A percentile compares a stretch with the other conserved stretches of the same genome.
Conservation (phyloP, 2,888 invertebrate species). For the Xylota segnis region DNA sequence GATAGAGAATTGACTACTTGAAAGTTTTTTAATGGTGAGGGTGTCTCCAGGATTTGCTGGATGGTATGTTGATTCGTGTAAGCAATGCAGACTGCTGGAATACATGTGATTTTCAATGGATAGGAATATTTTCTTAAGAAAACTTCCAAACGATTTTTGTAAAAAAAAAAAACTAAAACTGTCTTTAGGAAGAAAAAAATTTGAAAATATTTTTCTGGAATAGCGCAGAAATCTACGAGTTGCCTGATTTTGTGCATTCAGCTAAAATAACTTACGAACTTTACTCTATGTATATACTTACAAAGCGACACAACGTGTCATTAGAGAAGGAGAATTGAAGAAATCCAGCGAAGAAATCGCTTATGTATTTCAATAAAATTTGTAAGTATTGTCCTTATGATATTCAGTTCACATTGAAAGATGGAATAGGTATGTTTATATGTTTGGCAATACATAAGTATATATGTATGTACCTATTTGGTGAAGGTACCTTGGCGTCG, state of each 20-base stretch:
- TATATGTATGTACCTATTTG: too few relatives aligned
- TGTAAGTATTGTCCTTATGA: too few relatives aligned
- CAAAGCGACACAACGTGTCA: background rate
- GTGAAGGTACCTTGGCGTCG: too few relatives aligned
- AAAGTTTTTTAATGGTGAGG: constrained; percentile 60
- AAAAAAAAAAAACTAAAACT: background rate
- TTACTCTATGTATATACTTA: background rate
- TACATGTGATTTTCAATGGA: constrained; percentile 36
- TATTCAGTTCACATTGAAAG: too few relatives aligned
- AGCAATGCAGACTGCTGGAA: constrained; percentile 60
- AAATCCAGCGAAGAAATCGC: background rate
- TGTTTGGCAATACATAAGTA: too few relatives aligned
- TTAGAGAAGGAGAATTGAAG: background rate
- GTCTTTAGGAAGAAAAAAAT: constrained; percentile 1
- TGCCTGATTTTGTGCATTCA: constrained; percentile 36
- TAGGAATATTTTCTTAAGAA: constrained; percentile 37
- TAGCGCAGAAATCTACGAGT: constrained; percentile 25
- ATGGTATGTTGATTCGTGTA: constrained; percentile 38
- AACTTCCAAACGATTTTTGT: constrained; percentile 49
- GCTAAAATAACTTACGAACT: constrained; percentile 2
- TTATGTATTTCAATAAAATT: background rate
- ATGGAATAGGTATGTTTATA: too few relatives aligned
- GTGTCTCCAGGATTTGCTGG: constrained; percentile 43
- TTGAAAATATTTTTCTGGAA: background rate
- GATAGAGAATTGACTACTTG: constrained; percentile 70